Evolutionary conservation across 2,113 vertebrate species (phyloP).

Genomic region (Australoheros scitulus): DNA sequence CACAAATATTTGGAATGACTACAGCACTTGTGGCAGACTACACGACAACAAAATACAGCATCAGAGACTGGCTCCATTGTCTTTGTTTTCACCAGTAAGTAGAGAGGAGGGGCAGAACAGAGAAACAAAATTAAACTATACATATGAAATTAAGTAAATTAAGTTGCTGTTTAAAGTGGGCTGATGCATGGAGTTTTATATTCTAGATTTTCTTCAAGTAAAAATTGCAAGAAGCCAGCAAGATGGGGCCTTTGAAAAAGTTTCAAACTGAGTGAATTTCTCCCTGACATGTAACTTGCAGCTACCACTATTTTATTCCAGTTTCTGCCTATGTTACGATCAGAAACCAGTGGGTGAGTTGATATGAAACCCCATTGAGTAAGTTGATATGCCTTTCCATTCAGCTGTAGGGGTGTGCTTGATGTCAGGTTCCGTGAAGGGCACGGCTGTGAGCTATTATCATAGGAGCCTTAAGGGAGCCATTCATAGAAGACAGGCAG

Average conservation of each 20-base stretch:
- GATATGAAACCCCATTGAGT: constrained; percentile 67
- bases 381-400: constrained; percentile 68
- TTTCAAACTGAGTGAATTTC: constrained; percentile 45
- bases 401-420: constrained; percentile 71
- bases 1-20: not conserved
- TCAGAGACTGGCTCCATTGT: not conserved
- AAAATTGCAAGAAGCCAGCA: not conserved
- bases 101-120: accelerated
- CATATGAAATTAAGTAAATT: not conserved
- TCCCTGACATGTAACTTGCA: constrained; percentile 13
- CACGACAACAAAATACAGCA: not conserved
- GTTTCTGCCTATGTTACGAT: constrained; percentile 45
- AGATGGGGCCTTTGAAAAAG: constrained; percentile 16
- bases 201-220: not conserved
- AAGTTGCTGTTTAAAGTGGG: not conserved
- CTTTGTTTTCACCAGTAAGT: constrained; percentile 1
- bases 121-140: not conserved
- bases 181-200: not conserved
- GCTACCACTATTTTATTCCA: constrained; percentile 34
- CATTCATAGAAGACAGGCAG: constrained; percentile 77
- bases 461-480: constrained; percentile 76
- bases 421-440: constrained; percentile 73
- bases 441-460: constrained; percentile 77
- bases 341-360: constrained; percentile 65
- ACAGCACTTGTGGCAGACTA: not conserved